Base-by-base conservation (phyloP, 1,140 invertebrate species). In the Colletes latitarsis region DNA sequence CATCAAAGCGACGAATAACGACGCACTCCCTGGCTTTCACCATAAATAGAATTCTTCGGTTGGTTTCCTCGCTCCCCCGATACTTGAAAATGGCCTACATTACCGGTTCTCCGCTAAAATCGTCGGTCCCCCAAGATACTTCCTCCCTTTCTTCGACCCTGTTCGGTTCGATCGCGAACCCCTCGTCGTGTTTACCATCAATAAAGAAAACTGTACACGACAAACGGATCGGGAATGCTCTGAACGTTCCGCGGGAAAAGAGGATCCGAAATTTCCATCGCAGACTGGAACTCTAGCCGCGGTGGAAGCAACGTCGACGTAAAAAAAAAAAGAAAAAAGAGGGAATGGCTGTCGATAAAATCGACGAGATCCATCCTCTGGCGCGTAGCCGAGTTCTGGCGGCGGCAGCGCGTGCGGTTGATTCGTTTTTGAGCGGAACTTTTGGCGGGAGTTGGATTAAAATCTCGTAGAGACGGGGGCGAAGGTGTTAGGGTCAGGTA, bases 371-470 rank as follows among this genome's bases (percentile, higher is more conserved):
- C 72, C n/a, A n/a, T 21, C 14, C 12, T 19, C 15, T 21, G 2
- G 70, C 53, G 39, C 52, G 52, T 39, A 41, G 9, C 53, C 19
- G 19, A 53, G 12, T 71, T 21, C 39, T 30, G 14, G n/a, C n/a
- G 19, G 70, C 39, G 41, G 41, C 39, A 46, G 43, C 30, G 49
- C 62, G 60, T 57, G 60, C 57, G 58, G 49, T 66, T 78, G 67
- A 83, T 84, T 77, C 52, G 46, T 58, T 66, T 70, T 82, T 86
- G 85, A 81, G 85, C 83, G 70, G 57, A 41, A 73, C 84, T 89
- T 86, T 83, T 73, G 70, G 70, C 53, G 58, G 69, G 88, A 89
- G 81, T 84, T 85, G 80, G 79, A 89, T 89, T 86, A 87, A 81
- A 87, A 83, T 83, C 79, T 81, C 64, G 58, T 58, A 14, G 52